phyloP scores from a whole-genome alignment of 1,140 invertebrate genomes.

The Daktulosphaira vitifoliae region DNA sequence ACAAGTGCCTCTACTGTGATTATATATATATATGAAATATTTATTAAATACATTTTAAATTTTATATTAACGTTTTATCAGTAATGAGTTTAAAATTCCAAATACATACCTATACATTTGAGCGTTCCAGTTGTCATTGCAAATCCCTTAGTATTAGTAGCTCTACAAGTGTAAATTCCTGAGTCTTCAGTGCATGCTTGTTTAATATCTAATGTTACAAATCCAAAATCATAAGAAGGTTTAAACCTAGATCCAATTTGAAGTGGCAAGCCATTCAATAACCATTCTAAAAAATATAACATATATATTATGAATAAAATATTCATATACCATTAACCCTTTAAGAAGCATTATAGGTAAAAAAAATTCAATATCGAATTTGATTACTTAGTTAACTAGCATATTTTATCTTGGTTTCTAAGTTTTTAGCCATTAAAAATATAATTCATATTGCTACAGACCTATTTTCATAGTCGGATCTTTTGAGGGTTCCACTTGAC shows the following conservation, averaged over 20 bases:
- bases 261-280: constrained; percentile 73
- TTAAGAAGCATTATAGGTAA: background rate
- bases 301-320: background rate
- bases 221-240: constrained; percentile 81
- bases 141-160: constrained; percentile 80
- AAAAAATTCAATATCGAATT: too few relatives aligned
- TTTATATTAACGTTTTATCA: background rate
- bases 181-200: constrained; percentile 79
- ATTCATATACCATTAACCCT: background rate
- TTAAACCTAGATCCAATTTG: constrained; percentile 71
- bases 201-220: constrained; percentile 71
- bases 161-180: constrained; percentile 83
- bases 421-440: too few relatives aligned
- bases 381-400: background rate
- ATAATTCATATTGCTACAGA: constrained; percentile 40
- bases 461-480: constrained; percentile 85
- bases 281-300: constrained; percentile 58
- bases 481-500: constrained; percentile 84
- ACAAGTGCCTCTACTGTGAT: too few relatives aligned
- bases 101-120: constrained; percentile 61
- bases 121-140: constrained; percentile 80
- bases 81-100: constrained; percentile 4
- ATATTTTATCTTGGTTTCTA: background rate
- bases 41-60: too few relatives aligned
- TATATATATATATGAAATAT: too few relatives aligned